phyloP scores from a whole-genome alignment of 2,113 vertebrate genomes.

The Pongo abelii region DNA sequence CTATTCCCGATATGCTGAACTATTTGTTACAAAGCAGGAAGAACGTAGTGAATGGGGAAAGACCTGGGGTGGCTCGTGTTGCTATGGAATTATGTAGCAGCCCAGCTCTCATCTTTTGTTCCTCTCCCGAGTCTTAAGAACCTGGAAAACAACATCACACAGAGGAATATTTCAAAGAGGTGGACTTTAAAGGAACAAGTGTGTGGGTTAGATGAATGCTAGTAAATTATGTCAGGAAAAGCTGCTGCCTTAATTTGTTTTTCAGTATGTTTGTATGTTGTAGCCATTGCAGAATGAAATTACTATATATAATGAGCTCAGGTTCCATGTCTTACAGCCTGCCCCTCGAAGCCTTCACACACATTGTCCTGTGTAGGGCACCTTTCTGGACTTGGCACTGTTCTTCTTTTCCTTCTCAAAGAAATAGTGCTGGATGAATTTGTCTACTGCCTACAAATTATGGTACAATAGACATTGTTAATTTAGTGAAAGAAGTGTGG shows the following conservation, averaged over 20 bases:
- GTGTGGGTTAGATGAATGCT: not conserved
- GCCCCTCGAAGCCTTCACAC: not conserved
- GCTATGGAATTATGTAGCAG: not conserved
- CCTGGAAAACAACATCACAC: constrained; percentile 42
- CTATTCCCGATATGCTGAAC: not conserved
- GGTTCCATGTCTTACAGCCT: not conserved
- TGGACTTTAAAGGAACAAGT: not conserved
- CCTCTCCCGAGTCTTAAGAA: not conserved
- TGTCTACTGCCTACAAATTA: not conserved
- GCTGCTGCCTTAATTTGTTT: not conserved
- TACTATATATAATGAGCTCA: not conserved
- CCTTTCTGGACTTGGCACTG: not conserved
- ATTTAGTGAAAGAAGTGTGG: constrained; percentile 37
- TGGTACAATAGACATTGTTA: not conserved
- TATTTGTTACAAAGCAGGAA: not conserved
- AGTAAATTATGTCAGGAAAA: constrained; percentile 16
- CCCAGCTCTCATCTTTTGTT: not conserved
- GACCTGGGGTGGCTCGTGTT: not conserved
- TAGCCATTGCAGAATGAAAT: not conserved
- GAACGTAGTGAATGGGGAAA: not conserved
- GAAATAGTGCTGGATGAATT: not conserved
- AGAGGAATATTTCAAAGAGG: constrained; percentile 53
- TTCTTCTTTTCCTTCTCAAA: not conserved
- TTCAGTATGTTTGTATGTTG: not conserved
- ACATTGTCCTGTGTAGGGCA: not conserved